A percentile compares a stretch with the other conserved stretches of the same genome.
These are phyloP conservation scores for Chironomus tepperi DNA, from an alignment of 1,140 invertebrate species.

Conservation along the genomic window DNA sequence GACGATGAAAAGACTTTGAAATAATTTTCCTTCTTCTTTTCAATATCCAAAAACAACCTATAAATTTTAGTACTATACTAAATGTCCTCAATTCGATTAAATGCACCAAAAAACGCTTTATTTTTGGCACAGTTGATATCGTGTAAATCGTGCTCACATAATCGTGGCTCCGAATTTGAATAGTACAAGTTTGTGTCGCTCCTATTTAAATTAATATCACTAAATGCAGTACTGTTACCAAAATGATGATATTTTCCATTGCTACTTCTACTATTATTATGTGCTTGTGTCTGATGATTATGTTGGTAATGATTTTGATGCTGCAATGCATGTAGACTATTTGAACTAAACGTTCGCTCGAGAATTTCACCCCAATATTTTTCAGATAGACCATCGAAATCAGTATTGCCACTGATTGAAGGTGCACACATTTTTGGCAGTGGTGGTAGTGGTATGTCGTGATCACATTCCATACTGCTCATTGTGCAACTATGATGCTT, in stretches of 20 bases:
- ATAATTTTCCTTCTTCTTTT: too few relatives aligned
- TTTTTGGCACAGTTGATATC: conserved; percentile 39
- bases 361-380: conserved; percentile 69
- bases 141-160: conserved; percentile 37
- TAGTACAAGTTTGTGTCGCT: conserved; percentile 26
- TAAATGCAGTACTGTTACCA: conserved; percentile 27
- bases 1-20: background rate
- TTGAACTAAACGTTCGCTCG: conserved; percentile 59
- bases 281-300: conserved; percentile 30
- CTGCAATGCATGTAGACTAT: conserved; percentile 55
- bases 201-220: conserved; percentile 19
- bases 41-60: background rate
- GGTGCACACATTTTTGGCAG: conserved; percentile 32
- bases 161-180: conserved; percentile 39
- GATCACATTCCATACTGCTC: conserved; percentile 38
- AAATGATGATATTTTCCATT: conserved; percentile 3
- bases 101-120: conserved; percentile 28
- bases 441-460: conserved; percentile 36
- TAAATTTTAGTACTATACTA: conserved; percentile 30
- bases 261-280: conserved; percentile 10
- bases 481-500: conserved; percentile 40
- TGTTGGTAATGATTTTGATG: conserved; percentile 41
- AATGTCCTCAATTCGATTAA: conserved; percentile 24
- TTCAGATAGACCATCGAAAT: conserved; percentile 60
- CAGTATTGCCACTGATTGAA: conserved; percentile 40